These are phyloP conservation scores for Tiaroga cobitis DNA, from an alignment of 2,797 vertebrate genomes.

Conservation along the genomic window DNA sequence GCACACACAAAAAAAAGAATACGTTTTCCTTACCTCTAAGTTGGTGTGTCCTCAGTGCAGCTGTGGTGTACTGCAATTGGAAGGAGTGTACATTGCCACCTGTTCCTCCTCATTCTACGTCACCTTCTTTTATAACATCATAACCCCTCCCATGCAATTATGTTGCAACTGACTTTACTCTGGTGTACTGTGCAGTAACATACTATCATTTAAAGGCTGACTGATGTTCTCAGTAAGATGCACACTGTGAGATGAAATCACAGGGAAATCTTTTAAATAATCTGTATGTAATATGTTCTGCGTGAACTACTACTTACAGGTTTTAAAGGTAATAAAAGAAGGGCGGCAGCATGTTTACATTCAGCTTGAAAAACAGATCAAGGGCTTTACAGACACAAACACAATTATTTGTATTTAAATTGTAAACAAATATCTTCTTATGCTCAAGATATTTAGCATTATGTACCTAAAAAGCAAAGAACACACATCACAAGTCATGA, in stretches of 20 bases:
- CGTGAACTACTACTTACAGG: neutral
- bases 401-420: neutral
- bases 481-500: neutral
- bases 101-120: neutral
- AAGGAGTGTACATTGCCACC: neutral
- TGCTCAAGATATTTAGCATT: neutral
- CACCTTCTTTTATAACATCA: neutral
- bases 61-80: neutral
- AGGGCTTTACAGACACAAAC: neutral
- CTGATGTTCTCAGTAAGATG: neutral
- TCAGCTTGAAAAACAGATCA: neutral
- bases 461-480: neutral
- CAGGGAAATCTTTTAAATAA: neutral
- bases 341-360: neutral
- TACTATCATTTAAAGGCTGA: too few relatives aligned
- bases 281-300: neutral
- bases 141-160: slow-evolving; percentile 3
- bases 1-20: neutral
- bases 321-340: neutral
- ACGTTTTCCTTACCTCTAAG: neutral
- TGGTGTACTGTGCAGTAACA: neutral
- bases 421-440: neutral
- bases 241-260: neutral
- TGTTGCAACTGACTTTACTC: neutral
- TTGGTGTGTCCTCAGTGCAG: neutral